phyloP scores from a whole-genome alignment of 2,797 vertebrate genomes.

The Hydrocynus forskahlii region DNA sequence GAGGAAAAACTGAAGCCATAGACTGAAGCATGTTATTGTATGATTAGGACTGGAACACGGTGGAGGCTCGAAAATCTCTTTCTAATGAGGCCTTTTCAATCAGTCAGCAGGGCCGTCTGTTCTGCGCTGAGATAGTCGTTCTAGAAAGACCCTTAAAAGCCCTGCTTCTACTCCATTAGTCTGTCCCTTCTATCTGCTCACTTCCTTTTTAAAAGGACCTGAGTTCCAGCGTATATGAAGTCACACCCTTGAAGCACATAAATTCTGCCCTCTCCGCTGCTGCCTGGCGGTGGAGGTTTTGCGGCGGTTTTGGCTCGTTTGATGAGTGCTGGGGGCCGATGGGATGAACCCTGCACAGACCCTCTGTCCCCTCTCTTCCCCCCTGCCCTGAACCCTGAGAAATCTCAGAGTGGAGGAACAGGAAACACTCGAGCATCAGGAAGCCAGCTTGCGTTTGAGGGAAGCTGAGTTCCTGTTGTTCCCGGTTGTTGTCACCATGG shows the following conservation, averaged over 20 bases:
- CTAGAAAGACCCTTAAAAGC: conserved; percentile 56
- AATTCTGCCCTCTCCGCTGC: conserved; percentile 62
- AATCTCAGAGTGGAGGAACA: conserved; percentile 68
- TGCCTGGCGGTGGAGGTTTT: conserved; percentile 64
- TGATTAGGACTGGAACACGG: conserved; percentile 68
- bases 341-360: conserved; percentile 52
- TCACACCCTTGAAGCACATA: conserved; percentile 62
- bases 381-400: conserved; percentile 49
- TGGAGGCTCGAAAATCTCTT: conserved; percentile 46
- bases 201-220: conserved; percentile 27
- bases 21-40: conserved; percentile 69
- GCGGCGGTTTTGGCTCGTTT: conserved; percentile 66
- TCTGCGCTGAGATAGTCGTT: conserved; percentile 73
- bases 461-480: conserved; percentile 72
- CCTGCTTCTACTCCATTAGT: conserved; percentile 76
- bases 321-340: conserved; percentile 60
- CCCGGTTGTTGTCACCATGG: conserved; percentile 61
- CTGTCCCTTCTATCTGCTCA: conserved; percentile 47
- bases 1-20: conserved; percentile 57
- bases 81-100: conserved; percentile 68
- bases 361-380: conserved; percentile 35
- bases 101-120: conserved; percentile 71
- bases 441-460: conserved; percentile 69
- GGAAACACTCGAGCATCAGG: conserved; percentile 71
- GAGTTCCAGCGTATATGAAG: conserved; percentile 54